Conservation (phyloP, 2,113 vertebrate genomes). For the Ictalurus furcatus region DNA sequence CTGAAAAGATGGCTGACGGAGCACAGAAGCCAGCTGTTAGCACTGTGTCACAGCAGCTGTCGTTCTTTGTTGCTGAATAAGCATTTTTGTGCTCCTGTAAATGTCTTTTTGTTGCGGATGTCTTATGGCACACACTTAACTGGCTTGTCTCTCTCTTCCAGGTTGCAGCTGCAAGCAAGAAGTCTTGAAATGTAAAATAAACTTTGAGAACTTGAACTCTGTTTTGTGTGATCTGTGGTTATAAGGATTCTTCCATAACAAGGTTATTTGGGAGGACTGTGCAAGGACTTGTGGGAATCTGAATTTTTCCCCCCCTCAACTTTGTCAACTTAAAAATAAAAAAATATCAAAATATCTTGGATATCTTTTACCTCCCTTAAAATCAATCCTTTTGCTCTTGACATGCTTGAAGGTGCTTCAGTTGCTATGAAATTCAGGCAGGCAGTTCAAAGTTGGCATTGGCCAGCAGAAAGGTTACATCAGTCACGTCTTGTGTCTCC, state of each 20-base stretch:
- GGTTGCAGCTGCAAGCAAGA: conserved; percentile 78
- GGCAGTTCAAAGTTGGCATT: not conserved
- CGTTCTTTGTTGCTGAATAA: not conserved
- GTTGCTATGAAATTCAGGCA: not conserved
- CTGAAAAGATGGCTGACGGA: not conserved
- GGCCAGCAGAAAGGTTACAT: not conserved
- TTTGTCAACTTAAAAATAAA: not conserved
- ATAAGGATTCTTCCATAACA: not conserved
- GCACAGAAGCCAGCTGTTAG: not conserved
- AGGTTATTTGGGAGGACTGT: not conserved
- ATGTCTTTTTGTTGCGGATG: not conserved
- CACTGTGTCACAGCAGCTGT: not conserved
- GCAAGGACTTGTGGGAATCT: not conserved
- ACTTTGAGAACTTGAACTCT: conserved; percentile 64
- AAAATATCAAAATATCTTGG: not conserved
- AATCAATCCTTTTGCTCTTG: not conserved
- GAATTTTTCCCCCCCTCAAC: not conserved
- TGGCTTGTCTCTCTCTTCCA: conserved; percentile 44
- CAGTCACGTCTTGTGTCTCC: not conserved
- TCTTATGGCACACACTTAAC: not conserved
- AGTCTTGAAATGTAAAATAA: conserved; percentile 69
- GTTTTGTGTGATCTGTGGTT: not conserved
- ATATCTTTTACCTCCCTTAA: not conserved
- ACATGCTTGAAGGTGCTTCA: not conserved
- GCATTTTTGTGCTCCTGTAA: not conserved